phyloP scores from a whole-genome alignment of 2,113 vertebrate genomes.

The cat (Felis catus) region DNA sequence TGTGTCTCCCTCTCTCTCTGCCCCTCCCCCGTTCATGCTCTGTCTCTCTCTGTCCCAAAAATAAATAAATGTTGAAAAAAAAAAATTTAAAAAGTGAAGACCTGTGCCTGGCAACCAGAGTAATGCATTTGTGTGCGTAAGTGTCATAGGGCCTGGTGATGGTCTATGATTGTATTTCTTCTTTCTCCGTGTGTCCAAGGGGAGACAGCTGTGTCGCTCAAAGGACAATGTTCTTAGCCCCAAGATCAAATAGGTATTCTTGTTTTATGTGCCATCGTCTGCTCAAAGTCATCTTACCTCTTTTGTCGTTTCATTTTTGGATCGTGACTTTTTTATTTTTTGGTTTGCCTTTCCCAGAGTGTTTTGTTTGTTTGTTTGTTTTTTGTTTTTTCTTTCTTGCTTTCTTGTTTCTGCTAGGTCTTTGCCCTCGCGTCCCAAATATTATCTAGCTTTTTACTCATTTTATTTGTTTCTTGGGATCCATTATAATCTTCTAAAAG shows the following conservation, averaged over 20 bases:
- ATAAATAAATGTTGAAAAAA: neutral
- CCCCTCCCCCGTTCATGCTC: too few species aligned
- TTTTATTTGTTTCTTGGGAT: neutral
- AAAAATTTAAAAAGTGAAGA: constrained; percentile 40
- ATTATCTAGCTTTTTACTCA: neutral
- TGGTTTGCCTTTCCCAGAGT: neutral
- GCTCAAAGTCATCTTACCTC: neutral
- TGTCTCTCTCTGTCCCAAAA: too few species aligned
- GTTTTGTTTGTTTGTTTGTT: too few species aligned
- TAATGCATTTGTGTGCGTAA: neutral
- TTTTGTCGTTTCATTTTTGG: neutral
- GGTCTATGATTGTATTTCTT: neutral
- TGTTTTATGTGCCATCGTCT: neutral
- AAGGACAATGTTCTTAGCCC: neutral
- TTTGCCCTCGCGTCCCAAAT: neutral
- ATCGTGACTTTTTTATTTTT: neutral
- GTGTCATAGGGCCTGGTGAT: neutral
- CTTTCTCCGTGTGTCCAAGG: neutral
- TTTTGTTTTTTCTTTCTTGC: neutral
- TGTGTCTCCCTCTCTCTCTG: too few species aligned
- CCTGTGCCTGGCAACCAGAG: neutral
- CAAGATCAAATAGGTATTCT: neutral
- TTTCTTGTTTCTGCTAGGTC: neutral
- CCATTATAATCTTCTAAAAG: neutral
- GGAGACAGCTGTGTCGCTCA: neutral